phyloP scores from a whole-genome alignment of 2,113 vertebrate species.

The Centropus unirufus region DNA sequence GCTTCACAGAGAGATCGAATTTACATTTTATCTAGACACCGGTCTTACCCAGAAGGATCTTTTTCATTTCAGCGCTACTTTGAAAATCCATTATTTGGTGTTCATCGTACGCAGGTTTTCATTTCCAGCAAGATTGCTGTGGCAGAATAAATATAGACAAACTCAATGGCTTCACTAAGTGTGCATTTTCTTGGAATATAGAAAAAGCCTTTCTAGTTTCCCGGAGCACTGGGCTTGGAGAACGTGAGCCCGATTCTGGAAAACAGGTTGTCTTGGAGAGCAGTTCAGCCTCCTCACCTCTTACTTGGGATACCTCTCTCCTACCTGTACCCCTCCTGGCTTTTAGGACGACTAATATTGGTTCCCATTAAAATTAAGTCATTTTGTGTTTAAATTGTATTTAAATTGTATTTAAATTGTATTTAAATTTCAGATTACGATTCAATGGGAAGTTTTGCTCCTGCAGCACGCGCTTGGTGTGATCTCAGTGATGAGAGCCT shows the following conservation, averaged over 20 bases:
- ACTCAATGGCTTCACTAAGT: constrained; percentile 8
- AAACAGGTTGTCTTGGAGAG: neutral
- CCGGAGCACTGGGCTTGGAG: neutral
- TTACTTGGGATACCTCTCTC: neutral
- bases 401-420: neutral
- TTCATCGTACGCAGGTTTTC: constrained; percentile 18
- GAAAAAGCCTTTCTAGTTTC: neutral
- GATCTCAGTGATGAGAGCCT: neutral
- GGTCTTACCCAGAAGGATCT: constrained; percentile 36
- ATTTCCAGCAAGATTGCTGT: constrained; percentile 45
- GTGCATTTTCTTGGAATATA: neutral
- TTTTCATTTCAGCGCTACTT: constrained; percentile 46
- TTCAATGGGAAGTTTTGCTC: neutral
- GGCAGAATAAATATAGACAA: constrained; percentile 18
- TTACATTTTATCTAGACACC: constrained; percentile 63
- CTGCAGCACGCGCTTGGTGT: neutral
- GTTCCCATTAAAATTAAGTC: neutral
- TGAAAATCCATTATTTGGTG: constrained; percentile 65
- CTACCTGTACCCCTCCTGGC: neutral
- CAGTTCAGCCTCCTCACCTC: neutral
- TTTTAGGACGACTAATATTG: neutral
- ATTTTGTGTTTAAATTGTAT: neutral
- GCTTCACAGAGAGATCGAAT: constrained; percentile 32
- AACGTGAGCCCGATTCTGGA: neutral
- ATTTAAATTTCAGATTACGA: neutral